Evolutionary conservation across 2,888 invertebrate genomes (phyloP), one percentile per base, ranked within the genome.

Genomic region (Netelia inedita): DNA sequence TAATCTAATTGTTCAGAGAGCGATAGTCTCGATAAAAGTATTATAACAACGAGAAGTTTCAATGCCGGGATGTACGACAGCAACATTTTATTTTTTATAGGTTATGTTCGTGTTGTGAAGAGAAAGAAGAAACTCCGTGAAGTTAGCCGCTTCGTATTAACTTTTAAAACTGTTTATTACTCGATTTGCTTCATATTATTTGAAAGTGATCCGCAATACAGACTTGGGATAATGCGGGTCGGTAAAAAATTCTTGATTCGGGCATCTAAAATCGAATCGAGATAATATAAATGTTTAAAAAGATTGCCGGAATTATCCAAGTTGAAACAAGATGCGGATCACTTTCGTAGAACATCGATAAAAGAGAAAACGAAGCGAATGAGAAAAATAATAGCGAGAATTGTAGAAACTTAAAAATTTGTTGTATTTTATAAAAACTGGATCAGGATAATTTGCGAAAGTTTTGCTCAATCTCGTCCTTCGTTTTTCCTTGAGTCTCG

Each of bases 401-500:
- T 28, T 28, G 2, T 28, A 28, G 2, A 28, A 28, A 28, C 5
- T 28, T 28, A 41, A 68, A 68, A 53, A 69, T 53, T 1, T 53
- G 2, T 1, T 14, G 11, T 28, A 21, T 69, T 14, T 35, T 19
- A 21, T 2, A 16, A 16, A 68, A 14, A 68, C 53, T 28, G 6
- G 9, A 35, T 69, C 28, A 73, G 59, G 75, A 80, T 63, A 59
- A 61, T 55, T 68, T 72, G n/a, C 65, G 88, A 69, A 91, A 92
- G 3, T 69, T 59, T 41, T 75, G 85, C 72, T 91, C 91, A 53
- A 93, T 91, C 69, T 92, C 89, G 2, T 84, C 85, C 61, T 91
- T 89, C 3, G 91, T 89, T 75, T 91, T 92, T 2, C 91, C 92
- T 43, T 88, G 88, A 8, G 93, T 93, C 74, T 93, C 92, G 0